A percentile compares a stretch with the other conserved stretches of the same genome.
These are phyloP conservation scores for Tridacna crocea DNA, from an alignment of 2,888 invertebrate species.

Conservation along the genomic window DNA sequence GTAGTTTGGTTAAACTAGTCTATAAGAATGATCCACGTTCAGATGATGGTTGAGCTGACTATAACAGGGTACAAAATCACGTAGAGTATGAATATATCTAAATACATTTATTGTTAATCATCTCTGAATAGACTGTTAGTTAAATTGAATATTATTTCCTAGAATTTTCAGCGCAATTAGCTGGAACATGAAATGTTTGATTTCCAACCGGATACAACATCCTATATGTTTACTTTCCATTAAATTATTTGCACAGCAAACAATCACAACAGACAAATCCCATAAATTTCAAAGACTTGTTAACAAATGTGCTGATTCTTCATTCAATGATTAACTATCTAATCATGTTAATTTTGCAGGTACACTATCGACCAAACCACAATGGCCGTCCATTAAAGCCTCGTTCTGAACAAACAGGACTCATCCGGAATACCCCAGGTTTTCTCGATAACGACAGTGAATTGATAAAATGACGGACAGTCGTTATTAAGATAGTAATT, in stretches of 20 bases:
- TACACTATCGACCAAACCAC: constrained; percentile 11
- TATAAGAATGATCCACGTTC: too few relatives aligned
- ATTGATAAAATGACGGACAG: constrained; percentile 21
- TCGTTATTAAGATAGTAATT: constrained; percentile 18
- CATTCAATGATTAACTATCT: constrained; percentile 39
- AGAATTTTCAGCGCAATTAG: neutral
- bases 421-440: constrained; percentile 18
- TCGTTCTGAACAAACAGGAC: constrained; percentile 27
- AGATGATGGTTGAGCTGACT: too few relatives aligned
- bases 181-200: neutral
- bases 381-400: constrained; percentile 43
- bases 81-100: too few relatives aligned
- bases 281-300: constrained; percentile 37
- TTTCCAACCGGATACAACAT: neutral
- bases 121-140: too few relatives aligned
- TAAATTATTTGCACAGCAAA: constrained; percentile 43
- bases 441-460: constrained; percentile 24
- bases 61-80: too few relatives aligned
- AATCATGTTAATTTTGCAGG: constrained; percentile 49
- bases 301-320: constrained; percentile 19
- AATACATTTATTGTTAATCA: too few relatives aligned
- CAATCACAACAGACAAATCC: constrained; percentile 35
- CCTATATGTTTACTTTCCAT: constrained; percentile 50
- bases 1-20: too few relatives aligned
- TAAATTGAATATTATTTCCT: neutral